Percentiles rank a stretch among this genome's conserved stretches.
Conservation (phyloP, 1,140 invertebrate genomes). For the Schmidtea mediterranea region DNA sequence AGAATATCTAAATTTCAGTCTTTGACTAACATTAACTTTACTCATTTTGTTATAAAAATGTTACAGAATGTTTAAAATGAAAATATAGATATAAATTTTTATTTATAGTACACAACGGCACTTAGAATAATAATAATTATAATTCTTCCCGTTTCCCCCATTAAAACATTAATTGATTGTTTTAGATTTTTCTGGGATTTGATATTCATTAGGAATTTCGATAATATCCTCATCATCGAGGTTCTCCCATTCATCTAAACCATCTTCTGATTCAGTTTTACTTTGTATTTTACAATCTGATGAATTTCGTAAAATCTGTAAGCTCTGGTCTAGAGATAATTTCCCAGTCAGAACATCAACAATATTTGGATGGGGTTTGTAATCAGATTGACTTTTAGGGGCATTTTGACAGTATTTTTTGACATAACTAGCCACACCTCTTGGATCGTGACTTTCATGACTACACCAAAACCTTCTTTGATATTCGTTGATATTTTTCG, state of each 20-base stretch:
- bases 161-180: background rate
- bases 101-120: no score
- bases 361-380: conserved; percentile 20
- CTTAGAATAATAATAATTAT: no score
- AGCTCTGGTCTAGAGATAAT: background rate
- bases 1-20: no score
- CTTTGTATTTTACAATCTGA: background rate
- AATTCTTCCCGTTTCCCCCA: no score
- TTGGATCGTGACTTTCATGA: conserved; percentile 15
- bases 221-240: background rate
- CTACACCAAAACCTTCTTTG: conserved; percentile 19
- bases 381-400: conserved; percentile 1
- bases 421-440: conserved; percentile 17
- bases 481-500: conserved; percentile 12
- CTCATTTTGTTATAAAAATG: no score
- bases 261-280: background rate
- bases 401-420: conserved; percentile 13
- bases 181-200: conserved; percentile 6
- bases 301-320: background rate
- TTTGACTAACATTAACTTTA: no score
- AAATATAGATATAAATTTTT: no score
- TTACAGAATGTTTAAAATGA: no score
- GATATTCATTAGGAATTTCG: conserved; percentile 7
- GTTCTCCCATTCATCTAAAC: conserved; percentile 2
- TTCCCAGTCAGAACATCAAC: conserved; percentile 11